Percentiles rank a stretch among this genome's conserved stretches.
Conservation (phyloP, 2,113 vertebrate species). For the Cranoglanis bouderius region DNA sequence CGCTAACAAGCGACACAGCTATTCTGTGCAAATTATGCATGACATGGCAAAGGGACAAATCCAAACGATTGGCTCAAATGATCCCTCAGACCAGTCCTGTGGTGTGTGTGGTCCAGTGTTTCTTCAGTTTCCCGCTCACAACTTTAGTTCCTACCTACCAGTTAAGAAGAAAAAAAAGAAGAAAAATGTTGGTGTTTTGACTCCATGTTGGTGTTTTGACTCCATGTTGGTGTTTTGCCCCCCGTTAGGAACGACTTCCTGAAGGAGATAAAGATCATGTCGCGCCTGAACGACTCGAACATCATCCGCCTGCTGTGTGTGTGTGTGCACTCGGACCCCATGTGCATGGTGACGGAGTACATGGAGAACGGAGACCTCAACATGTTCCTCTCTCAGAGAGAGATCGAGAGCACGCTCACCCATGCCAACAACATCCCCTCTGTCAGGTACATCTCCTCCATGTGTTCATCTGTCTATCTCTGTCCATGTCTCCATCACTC, state of each 20-base stretch:
- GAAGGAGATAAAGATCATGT: constrained; percentile 88
- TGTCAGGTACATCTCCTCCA: constrained; percentile 52
- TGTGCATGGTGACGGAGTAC: constrained; percentile 80
- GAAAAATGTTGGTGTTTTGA: not conserved
- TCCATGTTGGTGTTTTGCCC: not conserved
- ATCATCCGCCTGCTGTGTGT: constrained; percentile 85
- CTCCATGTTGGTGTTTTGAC: not conserved
- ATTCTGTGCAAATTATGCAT: not conserved
- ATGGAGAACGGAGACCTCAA: constrained; percentile 78
- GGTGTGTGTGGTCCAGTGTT: not conserved
- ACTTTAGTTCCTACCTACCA: too few relatives aligned
- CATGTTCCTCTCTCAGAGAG: constrained; percentile 80
- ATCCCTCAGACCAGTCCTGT: not conserved
- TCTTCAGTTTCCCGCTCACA: not conserved
- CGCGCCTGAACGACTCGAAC: constrained; percentile 81
- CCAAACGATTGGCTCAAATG: not conserved
- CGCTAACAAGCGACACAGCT: not conserved
- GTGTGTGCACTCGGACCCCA: constrained; percentile 78
- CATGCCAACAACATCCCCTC: constrained; percentile 68
- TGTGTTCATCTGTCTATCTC: constrained; percentile 56
- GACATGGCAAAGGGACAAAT: not conserved
- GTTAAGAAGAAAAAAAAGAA: too few relatives aligned
- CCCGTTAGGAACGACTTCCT: constrained; percentile 79
- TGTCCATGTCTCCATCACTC: constrained; percentile 29
- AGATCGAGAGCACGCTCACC: constrained; percentile 77